Base-by-base conservation (phyloP, 1,140 invertebrate genomes). In the Aphaenogaster rudis region DNA sequence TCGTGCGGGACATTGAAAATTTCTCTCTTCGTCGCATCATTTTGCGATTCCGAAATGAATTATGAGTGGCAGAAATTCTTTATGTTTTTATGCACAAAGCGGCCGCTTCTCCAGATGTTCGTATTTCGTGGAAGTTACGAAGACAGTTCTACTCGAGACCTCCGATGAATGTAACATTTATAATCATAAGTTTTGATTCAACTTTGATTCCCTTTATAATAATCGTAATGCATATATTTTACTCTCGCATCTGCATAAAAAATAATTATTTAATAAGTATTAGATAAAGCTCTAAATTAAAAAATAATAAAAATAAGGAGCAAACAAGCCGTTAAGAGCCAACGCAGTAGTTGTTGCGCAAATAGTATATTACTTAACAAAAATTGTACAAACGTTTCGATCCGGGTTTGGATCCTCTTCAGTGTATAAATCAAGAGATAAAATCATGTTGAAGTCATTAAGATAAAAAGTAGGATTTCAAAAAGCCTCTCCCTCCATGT, bases 21-120 rank as follows among this genome's bases (percentile, higher is more conserved):
- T 85, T 88, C 54, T 86, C 86, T 33, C 59, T 77, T 87, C 48
- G 33, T 71, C 67, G 52, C 57, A 28, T 64, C 54, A 76, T 90
- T 69, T 89, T 64, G 77, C 17, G 63, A 33, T 61, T 86, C 42
- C 78, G 45, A 28, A 28, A 76, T 57, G 28, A 84, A 89, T 82
- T 89, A 89, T 79, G 17, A 64, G 17, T 2, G 11, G 15, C 39
- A 33, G 4, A 39, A 48, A 54, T 61, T 21, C 8, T 50, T 82
- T 36, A 54, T 52, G 54, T 21, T 21, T 74, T 48, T 39, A 42
- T 28, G 13, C 39, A 33, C 7, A 48, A 21, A 39, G 1, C 17
- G 1, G 5, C 52, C 9, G 0, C n/a, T 2, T 59, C 17, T 1
- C 1, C 5, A 39, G 6, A 52, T 48, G 2, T 17, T 28, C 15